Conservation (phyloP, 2,888 invertebrate species). For the Myopa tessellatipennis region DNA sequence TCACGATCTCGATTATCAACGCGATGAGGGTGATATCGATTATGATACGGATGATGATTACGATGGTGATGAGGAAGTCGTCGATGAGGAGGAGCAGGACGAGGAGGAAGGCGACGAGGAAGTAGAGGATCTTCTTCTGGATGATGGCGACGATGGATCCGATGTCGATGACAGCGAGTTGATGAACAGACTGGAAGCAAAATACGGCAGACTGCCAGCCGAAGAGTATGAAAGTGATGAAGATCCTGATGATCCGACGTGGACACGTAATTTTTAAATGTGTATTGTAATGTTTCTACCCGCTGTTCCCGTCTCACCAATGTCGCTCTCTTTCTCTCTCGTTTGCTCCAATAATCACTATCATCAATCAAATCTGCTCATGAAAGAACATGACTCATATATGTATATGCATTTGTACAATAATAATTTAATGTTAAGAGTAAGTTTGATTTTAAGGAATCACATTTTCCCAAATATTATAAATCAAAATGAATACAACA, state of each 20-base stretch:
- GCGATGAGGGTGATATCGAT: slow-evolving; percentile 62
- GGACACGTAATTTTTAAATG: slow-evolving; percentile 68
- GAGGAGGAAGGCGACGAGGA: slow-evolving; percentile 64
- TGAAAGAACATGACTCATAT: slow-evolving; percentile 5
- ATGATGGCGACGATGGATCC: slow-evolving; percentile 71
- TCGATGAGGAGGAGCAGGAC: slow-evolving; percentile 49
- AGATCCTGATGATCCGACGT: slow-evolving; percentile 65
- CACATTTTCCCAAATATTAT: neutral
- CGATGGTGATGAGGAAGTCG: slow-evolving; percentile 61
- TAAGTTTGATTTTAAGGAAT: slow-evolving; percentile 27
- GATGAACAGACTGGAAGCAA: slow-evolving; percentile 77
- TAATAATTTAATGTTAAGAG: slow-evolving; percentile 18
- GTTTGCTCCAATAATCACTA: neutral
- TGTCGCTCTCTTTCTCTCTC: neutral
- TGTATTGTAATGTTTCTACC: slow-evolving; percentile 12
- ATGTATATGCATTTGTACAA: slow-evolving; percentile 28
- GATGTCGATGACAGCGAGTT: slow-evolving; percentile 79
- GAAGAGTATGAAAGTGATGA: slow-evolving; percentile 70
- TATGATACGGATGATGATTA: slow-evolving; percentile 49
- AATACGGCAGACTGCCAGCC: slow-evolving; percentile 78
- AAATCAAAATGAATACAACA: neutral
- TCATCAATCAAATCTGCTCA: slow-evolving; percentile 25
- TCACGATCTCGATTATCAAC: slow-evolving; percentile 49
- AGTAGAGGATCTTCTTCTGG: slow-evolving; percentile 69
- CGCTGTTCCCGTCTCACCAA: neutral